Base-by-base conservation (phyloP, 2,888 invertebrate species). In the Lepetodrilus schrolli region DNA sequence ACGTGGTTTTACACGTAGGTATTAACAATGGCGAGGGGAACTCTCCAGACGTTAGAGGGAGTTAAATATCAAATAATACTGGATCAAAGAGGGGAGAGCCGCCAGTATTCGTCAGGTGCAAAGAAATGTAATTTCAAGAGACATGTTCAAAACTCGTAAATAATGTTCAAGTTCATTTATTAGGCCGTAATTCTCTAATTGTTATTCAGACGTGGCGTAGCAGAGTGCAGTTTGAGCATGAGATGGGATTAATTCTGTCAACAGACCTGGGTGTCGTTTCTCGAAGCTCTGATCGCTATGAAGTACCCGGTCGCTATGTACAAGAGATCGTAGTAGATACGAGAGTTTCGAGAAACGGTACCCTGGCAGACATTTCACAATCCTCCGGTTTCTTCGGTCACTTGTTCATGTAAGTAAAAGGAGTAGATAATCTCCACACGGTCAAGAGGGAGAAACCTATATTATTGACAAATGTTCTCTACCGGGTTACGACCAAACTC, bases 401-500 rank as follows among this genome's bases (percentile, higher is more conserved):
- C 17, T 8, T 58, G 26, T 58, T 10, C 8, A 34, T 26, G 30
- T 58, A 58, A 58, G 58, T 58, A 58, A 58, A 38, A 58, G 17
- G 0, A 58, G 30, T n/a, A 30, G n/a, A 58, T 34, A 58, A 58
- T 58, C 26, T 34, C 30, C n/a, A 23, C 7, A 13, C 51, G 4
- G 8, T 58, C 34, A 58, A 58, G 58, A 58, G 58, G 13, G 13
- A 51, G 51, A 23, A 51, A 21, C 30, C 34, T 58, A 30, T 58
- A 10, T 58, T 58, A 58, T 58, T 58, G 58, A 58, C 58, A 58
- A 58, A 30, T 30, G 13, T 10, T n/a, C 58, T 58, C 30, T 58
- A 58, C 58, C 58, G 13, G 51, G 34, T 30, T 23, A 58, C 30
- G 58, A 30, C 30, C 23, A 4, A 58, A 34, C 17, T 48, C 4